phyloP scores from a whole-genome alignment of 2,888 invertebrate genomes.

The Allophyes oxyacanthae region DNA sequence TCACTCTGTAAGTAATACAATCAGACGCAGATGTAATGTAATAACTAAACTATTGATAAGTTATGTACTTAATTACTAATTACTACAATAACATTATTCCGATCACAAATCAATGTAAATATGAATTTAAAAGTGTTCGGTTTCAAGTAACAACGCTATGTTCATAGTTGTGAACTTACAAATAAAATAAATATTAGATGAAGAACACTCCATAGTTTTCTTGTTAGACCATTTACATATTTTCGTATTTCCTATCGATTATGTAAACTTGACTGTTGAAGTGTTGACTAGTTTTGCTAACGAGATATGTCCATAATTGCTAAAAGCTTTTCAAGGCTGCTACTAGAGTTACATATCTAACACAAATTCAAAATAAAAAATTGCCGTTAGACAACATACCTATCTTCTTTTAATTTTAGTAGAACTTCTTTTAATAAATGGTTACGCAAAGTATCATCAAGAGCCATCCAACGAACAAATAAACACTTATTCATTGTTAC shows the following conservation, averaged over 20 bases:
- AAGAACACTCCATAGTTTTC: constrained; percentile 40
- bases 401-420: too few relatives aligned
- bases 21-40: constrained; percentile 9
- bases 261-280: too few relatives aligned
- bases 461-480: constrained; percentile 1
- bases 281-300: too few relatives aligned
- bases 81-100: constrained; percentile 20
- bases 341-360: too few relatives aligned
- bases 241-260: too few relatives aligned
- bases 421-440: too few relatives aligned
- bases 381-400: too few relatives aligned
- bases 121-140: constrained; percentile 49
- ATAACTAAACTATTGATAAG: constrained; percentile 21
- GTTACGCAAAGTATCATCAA: not conserved
- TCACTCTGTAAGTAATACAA: not conserved
- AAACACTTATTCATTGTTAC: constrained; percentile 25
- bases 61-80: constrained; percentile 15
- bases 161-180: constrained; percentile 74
- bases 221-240: constrained; percentile 4
- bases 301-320: too few relatives aligned
- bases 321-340: too few relatives aligned
- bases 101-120: constrained; percentile 65
- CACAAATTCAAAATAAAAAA: too few relatives aligned
- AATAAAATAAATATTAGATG: constrained; percentile 68
- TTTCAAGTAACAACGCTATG: constrained; percentile 61